phyloP scores from a whole-genome alignment of 2,113 vertebrate species.

The Sarotherodon lohbergeri region DNA sequence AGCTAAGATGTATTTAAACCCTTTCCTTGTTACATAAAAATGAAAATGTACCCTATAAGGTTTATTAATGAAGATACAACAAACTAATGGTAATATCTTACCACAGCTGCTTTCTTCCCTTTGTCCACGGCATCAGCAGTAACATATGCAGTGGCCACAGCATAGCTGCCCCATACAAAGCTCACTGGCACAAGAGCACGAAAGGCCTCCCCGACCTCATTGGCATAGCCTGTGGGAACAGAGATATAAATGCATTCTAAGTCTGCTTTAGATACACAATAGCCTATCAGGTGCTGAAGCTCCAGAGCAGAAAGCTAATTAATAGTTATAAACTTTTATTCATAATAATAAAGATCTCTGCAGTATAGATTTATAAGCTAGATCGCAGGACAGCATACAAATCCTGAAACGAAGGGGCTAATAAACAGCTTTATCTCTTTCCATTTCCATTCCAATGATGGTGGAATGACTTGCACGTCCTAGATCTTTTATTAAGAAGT shows the following conservation, averaged over 20 bases:
- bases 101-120: constrained; percentile 82
- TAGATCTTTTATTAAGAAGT: neutral
- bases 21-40: neutral
- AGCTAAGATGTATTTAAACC: neutral
- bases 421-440: neutral
- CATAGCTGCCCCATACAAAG: constrained; percentile 88
- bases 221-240: constrained; percentile 83
- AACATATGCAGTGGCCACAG: constrained; percentile 85
- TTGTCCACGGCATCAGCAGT: constrained; percentile 91
- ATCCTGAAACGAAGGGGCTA: neutral
- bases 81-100: constrained; percentile 61
- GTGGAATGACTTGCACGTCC: neutral
- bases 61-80: neutral
- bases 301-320: neutral
- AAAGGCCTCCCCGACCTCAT: constrained; percentile 94
- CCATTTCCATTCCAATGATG: neutral
- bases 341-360: neutral
- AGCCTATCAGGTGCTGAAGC: neutral
- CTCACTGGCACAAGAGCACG: constrained; percentile 82
- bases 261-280: neutral
- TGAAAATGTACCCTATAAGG: neutral
- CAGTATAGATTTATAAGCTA: neutral
- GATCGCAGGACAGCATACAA: neutral
- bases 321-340: neutral
- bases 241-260: neutral